Conservation (phyloP, 2,888 invertebrate genomes). For the Catocala fraxini region DNA sequence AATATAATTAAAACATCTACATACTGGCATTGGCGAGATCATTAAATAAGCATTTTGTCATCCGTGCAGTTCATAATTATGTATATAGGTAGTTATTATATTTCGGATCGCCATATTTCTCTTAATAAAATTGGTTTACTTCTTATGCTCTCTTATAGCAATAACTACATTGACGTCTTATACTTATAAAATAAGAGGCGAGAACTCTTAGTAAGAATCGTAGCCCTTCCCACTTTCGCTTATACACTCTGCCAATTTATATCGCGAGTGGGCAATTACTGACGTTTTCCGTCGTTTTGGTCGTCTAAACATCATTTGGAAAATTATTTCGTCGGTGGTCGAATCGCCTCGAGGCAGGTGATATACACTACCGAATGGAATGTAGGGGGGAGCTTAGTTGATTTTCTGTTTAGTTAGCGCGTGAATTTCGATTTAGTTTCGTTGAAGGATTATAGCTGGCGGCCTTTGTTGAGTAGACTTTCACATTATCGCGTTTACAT, state of each 20-base stretch:
- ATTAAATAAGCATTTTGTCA: too few relatives aligned
- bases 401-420: slow-evolving; percentile 21
- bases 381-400: slow-evolving; percentile 37
- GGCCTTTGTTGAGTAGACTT: too few relatives aligned
- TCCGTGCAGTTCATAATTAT: too few relatives aligned
- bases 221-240: slow-evolving; percentile 73
- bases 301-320: slow-evolving; percentile 77
- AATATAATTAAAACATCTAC: too few relatives aligned
- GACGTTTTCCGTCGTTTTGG: slow-evolving; percentile 76
- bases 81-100: too few relatives aligned
- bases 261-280: slow-evolving; percentile 81
- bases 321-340: slow-evolving; percentile 73
- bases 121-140: background rate
- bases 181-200: slow-evolving; percentile 23
- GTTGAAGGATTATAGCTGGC: background rate
- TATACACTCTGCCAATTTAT: slow-evolving; percentile 83
- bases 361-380: slow-evolving; percentile 51
- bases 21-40: too few relatives aligned
- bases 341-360: slow-evolving; percentile 63
- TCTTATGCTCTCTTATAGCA: too few relatives aligned
- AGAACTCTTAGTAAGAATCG: slow-evolving; percentile 55
- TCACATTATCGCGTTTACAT: too few relatives aligned
- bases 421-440: slow-evolving; percentile 17
- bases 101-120: too few relatives aligned
- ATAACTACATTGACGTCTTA: too few relatives aligned